Evolutionary conservation across 1,140 invertebrate genomes (phyloP).

Genomic region (Camponotus pennsylvanicus): DNA sequence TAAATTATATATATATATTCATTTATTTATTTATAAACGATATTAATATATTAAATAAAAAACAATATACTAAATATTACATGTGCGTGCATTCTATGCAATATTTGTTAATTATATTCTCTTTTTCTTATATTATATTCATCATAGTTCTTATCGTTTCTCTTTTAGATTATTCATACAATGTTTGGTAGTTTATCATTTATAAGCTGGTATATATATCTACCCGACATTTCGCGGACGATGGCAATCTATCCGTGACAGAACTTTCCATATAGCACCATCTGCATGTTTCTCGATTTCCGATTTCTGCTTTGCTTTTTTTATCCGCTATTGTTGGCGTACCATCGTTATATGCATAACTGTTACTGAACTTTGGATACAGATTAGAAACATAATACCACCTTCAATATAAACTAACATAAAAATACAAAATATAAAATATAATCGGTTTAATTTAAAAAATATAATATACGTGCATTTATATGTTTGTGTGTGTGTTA

Average conservation of each 20-base stretch:
- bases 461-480: constrained; percentile 11
- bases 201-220: constrained; percentile 51
- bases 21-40: no score
- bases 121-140: not conserved
- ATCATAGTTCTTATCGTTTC: not conserved
- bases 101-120: not conserved
- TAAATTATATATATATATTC: no score
- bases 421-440: constrained; percentile 42
- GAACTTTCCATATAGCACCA: constrained; percentile 50
- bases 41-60: no score
- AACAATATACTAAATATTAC: no score
- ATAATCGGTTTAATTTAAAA: constrained; percentile 54
- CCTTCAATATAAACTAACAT: constrained; percentile 49
- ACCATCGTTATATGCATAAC: constrained; percentile 40
- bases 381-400: constrained; percentile 69
- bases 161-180: constrained; percentile 28
- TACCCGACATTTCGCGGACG: constrained; percentile 57
- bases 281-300: constrained; percentile 56
- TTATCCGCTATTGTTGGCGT: constrained; percentile 54
- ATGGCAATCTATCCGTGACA: constrained; percentile 59
- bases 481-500: not conserved
- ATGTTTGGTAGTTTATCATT: constrained; percentile 59
- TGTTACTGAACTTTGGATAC: constrained; percentile 50
- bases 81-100: no score
- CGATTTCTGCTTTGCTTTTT: constrained; percentile 40